These are phyloP conservation scores for Pseudolycoriella hygida DNA, from an alignment of 2,888 invertebrate genomes.

Conservation along the genomic window DNA sequence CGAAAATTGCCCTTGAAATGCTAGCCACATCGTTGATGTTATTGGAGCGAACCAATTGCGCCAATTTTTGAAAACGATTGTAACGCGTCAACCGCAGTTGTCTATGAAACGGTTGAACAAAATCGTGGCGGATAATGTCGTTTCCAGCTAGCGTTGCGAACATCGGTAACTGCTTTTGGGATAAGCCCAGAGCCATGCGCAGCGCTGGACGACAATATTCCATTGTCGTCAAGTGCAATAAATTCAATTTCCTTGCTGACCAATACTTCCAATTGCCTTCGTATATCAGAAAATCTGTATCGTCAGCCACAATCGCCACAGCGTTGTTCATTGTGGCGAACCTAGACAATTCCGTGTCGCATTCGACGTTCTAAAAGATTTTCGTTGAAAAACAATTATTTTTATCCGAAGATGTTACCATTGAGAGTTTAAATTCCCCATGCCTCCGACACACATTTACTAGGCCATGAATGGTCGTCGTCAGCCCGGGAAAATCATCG, in stretches of 20 bases:
- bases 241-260: not conserved
- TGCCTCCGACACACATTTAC: not conserved
- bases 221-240: not conserved
- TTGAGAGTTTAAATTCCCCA: not conserved
- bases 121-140: not conserved
- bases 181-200: not conserved
- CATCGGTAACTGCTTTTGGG: not conserved
- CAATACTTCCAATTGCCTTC: constrained; percentile 7
- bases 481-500: not conserved
- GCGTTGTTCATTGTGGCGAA: not conserved
- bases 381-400: not conserved
- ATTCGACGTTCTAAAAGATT: not conserved
- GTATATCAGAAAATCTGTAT: constrained; percentile 5
- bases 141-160: not conserved
- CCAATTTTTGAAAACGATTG: not conserved
- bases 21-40: not conserved
- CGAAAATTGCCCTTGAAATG: not conserved
- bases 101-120: not conserved
- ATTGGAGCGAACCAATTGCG: not conserved
- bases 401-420: too few species aligned
- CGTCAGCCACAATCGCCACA: constrained; percentile 2
- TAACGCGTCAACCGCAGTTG: not conserved
- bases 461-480: not conserved
- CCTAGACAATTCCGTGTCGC: not conserved
- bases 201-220: not conserved